A percentile compares a stretch with the other conserved stretches of the same genome.
phyloP scores from a whole-genome alignment of 2,113 vertebrate species.

The Capreolus pygargus region DNA sequence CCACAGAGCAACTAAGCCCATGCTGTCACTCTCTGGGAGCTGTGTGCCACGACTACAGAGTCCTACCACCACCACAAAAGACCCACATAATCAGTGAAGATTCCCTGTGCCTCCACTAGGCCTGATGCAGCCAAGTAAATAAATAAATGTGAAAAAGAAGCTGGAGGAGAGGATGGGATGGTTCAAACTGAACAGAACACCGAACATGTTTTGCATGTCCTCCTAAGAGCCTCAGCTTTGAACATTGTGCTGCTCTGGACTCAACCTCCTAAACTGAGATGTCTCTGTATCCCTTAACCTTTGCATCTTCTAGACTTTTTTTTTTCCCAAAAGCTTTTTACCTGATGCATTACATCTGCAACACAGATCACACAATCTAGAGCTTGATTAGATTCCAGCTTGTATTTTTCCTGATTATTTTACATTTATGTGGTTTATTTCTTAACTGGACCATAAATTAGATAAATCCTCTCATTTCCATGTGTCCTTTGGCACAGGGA shows the following conservation, averaged over 20 bases:
- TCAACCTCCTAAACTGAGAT: neutral
- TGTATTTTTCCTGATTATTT: conserved; percentile 6
- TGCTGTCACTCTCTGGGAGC: neutral
- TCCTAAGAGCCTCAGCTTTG: neutral
- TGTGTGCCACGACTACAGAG: neutral
- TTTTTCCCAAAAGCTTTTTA: neutral
- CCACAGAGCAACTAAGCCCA: neutral
- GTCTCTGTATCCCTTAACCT: neutral
- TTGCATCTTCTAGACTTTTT: neutral
- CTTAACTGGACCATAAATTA: conserved; percentile 23
- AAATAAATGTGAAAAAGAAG: neutral
- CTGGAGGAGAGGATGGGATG: neutral
- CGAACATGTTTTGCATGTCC: neutral
- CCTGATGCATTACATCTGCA: neutral
- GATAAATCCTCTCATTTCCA: neutral
- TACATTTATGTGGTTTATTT: neutral
- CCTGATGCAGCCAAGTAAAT: neutral
- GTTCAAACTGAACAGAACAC: neutral
- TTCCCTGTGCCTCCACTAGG: neutral
- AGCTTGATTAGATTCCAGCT: neutral
- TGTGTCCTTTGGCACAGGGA: neutral
- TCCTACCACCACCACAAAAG: neutral
- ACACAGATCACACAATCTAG: neutral
- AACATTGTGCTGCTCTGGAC: neutral
- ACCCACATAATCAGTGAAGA: neutral